A percentile compares a stretch with the other conserved stretches of the same genome.
These are phyloP conservation scores for Semaprochilodus insignis DNA, from an alignment of 2,797 vertebrate species.

Conservation along the genomic window DNA sequence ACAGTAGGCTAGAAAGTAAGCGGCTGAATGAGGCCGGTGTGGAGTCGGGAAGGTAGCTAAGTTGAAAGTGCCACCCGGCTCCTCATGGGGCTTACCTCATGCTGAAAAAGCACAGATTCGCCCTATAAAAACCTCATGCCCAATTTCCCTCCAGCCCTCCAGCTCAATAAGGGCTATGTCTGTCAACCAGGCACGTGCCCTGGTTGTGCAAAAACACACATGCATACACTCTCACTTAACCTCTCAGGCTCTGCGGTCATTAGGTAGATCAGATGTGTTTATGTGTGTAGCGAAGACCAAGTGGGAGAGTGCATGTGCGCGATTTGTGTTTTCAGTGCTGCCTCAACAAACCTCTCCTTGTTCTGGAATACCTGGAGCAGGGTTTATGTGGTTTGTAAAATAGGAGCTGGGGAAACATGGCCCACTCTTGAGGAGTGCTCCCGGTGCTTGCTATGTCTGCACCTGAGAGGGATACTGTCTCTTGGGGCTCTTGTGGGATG, in stretches of 20 bases:
- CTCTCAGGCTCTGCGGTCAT: conserved; percentile 30
- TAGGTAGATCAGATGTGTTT: conserved; percentile 26
- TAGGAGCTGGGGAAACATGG: not conserved
- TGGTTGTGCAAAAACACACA: conserved; percentile 38
- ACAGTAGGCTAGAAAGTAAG: conserved; percentile 46
- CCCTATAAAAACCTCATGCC: conserved; percentile 62
- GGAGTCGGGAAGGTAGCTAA: conserved; percentile 52
- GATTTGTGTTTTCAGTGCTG: conserved; percentile 1
- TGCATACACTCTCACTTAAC: conserved; percentile 22
- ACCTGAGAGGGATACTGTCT: conserved; percentile 27
- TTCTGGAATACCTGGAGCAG: conserved; percentile 26
- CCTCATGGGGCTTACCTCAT: conserved; percentile 66
- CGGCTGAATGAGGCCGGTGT: conserved; percentile 48
- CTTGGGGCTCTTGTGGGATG: conserved; percentile 23
- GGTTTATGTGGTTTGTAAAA: conserved; percentile 33
- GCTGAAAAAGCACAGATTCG: conserved; percentile 59
- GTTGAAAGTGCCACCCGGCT: conserved; percentile 54
- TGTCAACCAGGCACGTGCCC: conserved; percentile 33
- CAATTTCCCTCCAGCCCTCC: conserved; percentile 57
- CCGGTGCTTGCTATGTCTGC: conserved; percentile 15
- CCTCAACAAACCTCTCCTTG: conserved; percentile 9
- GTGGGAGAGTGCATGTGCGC: conserved; percentile 32
- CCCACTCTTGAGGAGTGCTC: conserved; percentile 25
- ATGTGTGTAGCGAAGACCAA: conserved; percentile 30
- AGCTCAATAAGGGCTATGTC: conserved; percentile 47